These are phyloP conservation scores for Lasius fuliginosus DNA, from an alignment of 2,888 invertebrate species.

Conservation along the genomic window DNA sequence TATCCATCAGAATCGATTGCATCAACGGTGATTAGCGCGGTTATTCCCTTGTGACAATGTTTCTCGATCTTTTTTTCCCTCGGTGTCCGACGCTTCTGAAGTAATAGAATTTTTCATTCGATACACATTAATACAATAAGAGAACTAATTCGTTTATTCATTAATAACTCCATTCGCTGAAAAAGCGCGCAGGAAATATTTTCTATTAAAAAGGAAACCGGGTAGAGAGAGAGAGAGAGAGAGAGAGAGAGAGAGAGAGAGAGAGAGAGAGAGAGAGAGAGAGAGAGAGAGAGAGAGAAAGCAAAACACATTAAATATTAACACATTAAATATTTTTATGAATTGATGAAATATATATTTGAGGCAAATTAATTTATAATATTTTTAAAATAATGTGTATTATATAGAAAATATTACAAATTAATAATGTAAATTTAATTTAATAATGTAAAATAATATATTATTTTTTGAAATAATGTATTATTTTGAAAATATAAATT, in stretches of 20 bases:
- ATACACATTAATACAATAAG: slow-evolving; percentile 31
- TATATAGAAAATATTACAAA: too few relatives aligned
- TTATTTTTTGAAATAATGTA: neutral
- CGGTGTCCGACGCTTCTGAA: slow-evolving; percentile 36
- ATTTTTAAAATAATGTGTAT: neutral
- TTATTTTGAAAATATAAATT: neutral
- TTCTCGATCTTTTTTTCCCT: slow-evolving; percentile 37
- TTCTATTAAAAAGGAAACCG: slow-evolving; percentile 1
- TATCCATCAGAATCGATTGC: slow-evolving; percentile 53
- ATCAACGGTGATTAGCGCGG: slow-evolving; percentile 53
- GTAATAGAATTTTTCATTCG: slow-evolving; percentile 48
- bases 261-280: neutral
- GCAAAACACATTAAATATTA: neutral
- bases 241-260: neutral
- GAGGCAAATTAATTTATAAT: neutral
- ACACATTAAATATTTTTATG: too few relatives aligned
- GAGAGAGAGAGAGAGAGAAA: neutral
- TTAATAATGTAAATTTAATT: too few relatives aligned
- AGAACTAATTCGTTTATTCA: slow-evolving; percentile 39
- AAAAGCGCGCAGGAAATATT: slow-evolving; percentile 24
- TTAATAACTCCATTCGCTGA: slow-evolving; percentile 30
- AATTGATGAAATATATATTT: neutral
- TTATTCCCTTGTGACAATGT: slow-evolving; percentile 49
- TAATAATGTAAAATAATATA: neutral
- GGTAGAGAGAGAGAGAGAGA: neutral